Percentiles rank a stretch among this genome's conserved stretches.
Evolutionary conservation across 2,113 vertebrate species (phyloP).

Genomic region (Empidonax alnorum): DNA sequence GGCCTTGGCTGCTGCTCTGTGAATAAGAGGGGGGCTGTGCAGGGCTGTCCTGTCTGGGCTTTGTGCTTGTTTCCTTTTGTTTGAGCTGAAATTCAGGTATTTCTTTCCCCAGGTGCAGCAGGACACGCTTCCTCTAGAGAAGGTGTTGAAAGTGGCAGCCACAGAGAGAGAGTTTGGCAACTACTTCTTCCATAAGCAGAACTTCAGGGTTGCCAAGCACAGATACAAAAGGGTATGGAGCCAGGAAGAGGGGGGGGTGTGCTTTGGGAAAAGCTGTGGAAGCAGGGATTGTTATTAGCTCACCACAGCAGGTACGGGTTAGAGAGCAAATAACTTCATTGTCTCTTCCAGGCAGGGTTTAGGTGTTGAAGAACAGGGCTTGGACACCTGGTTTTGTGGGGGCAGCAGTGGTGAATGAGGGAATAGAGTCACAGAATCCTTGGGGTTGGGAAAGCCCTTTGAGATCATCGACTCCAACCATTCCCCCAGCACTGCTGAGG

Average conservation of each 20-base stretch:
- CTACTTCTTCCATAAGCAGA: conserved; percentile 81
- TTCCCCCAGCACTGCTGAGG: neutral
- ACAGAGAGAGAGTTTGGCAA: conserved; percentile 88
- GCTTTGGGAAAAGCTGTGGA: neutral
- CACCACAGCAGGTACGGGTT: neutral
- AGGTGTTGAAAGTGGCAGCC: conserved; percentile 80
- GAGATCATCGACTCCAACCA: neutral
- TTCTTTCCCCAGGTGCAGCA: conserved; percentile 81
- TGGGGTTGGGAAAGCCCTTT: neutral
- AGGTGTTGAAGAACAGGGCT: neutral
- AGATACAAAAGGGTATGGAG: conserved; percentile 86
- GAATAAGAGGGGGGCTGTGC: neutral
- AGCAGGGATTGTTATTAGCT: neutral
- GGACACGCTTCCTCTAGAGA: conserved; percentile 75
- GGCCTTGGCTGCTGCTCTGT: neutral
- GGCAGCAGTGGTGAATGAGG: neutral
- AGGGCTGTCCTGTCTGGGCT: neutral
- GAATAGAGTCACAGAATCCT: neutral
- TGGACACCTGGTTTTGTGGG: neutral
- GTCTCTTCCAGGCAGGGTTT: neutral
- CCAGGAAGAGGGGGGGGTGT: neutral
- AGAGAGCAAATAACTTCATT: neutral
- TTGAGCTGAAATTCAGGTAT: neutral
- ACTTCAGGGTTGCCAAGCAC: conserved; percentile 80
- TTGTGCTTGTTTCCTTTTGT: neutral